Base-by-base conservation (phyloP, 2,888 invertebrate genomes). In the Frankliniella fusca region DNA sequence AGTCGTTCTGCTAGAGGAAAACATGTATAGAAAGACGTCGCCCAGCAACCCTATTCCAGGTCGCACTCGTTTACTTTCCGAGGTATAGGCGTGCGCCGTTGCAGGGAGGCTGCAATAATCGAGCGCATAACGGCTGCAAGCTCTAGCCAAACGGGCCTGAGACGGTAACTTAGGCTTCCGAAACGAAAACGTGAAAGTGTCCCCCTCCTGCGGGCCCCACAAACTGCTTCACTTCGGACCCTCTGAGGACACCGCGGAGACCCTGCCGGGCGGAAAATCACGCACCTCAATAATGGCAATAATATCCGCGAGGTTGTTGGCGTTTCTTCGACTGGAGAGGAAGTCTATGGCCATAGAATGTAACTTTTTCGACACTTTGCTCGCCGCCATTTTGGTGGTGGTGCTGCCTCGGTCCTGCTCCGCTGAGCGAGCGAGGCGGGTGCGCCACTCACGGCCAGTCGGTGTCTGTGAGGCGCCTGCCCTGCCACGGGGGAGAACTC, bases 291-390 rank as follows among this genome's bases (percentile, higher is more conserved):
- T 20, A 11, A 70, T n/a, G 70, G 70, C n/a, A 23, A 70, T 70
- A 27, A 70, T 70, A 27, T 70, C 70, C 3, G 70, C 70, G 11
- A 70, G 20, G 23, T 70, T 70, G 70, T 70, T 70, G 70, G 70
- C 70, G 23, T 70, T 70, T 23, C 23, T 70, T 7, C 70, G 70
- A 11, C 23, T 70, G 11, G 70, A 70, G 5, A 70, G 70, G 23
- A 70, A 70, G 23, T 70, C 70, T 70, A 70, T 70, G 23, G 70
- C 70, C 70, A 70, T 70, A 23, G 70, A 70, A 70, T 70, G 70
- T 23, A 70, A 70, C 70, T 70, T 70, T 23, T 70, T 70, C 0
- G 70, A 70, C 70, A 70, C 70, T 70, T 70, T 70, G 70, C 70
- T 70, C 23, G 70, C 70, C 70, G 70, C 70, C 70, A 70, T 70